Conservation (phyloP, 2,888 invertebrate genomes). For the Cantharis rufa region DNA sequence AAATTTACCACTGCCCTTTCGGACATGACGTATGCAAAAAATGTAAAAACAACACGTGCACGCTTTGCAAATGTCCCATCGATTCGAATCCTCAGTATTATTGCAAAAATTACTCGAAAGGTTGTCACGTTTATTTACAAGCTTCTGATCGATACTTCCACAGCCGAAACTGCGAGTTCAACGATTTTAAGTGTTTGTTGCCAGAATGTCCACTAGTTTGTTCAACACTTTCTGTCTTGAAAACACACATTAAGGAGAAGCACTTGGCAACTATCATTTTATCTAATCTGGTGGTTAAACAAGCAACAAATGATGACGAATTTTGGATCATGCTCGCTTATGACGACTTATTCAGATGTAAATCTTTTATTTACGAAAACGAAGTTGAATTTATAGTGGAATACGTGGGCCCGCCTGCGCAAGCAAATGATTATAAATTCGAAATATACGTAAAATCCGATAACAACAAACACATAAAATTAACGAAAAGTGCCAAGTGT, state of each 20-base stretch:
- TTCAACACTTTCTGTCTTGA: constrained; percentile 31
- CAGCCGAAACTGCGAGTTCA: constrained; percentile 42
- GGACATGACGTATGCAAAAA: constrained; percentile 40
- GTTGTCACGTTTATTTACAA: constrained; percentile 39
- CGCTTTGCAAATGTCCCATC: constrained; percentile 37
- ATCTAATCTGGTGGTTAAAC: constrained; percentile 33
- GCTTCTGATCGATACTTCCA: constrained; percentile 36
- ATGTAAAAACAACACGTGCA: constrained; percentile 41
- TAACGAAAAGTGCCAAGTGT: constrained; percentile 27
- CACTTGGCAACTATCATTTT: constrained; percentile 36
- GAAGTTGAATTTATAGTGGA: constrained; percentile 42
- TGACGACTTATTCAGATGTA: constrained; percentile 42
- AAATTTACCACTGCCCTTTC: constrained; percentile 37
- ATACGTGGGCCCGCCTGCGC: constrained; percentile 41
- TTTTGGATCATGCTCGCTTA: constrained; percentile 39
- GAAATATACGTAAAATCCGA: constrained; percentile 32
- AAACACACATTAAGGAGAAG: constrained; percentile 35
- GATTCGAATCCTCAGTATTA: constrained; percentile 35
- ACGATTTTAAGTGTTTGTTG: constrained; percentile 40
- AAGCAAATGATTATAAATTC: constrained; percentile 38
- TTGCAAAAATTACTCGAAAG: constrained; percentile 42
- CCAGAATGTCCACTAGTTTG: constrained; percentile 32
- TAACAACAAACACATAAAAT: constrained; percentile 5
- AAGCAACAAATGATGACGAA: constrained; percentile 37
- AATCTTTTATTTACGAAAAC: constrained; percentile 41